A percentile compares a stretch with the other conserved stretches of the same genome.
Evolutionary conservation across 30 jellyfish, hydroid and myxozoan species (phyloP).

Genomic region (Thelohanellus kitauei): DNA sequence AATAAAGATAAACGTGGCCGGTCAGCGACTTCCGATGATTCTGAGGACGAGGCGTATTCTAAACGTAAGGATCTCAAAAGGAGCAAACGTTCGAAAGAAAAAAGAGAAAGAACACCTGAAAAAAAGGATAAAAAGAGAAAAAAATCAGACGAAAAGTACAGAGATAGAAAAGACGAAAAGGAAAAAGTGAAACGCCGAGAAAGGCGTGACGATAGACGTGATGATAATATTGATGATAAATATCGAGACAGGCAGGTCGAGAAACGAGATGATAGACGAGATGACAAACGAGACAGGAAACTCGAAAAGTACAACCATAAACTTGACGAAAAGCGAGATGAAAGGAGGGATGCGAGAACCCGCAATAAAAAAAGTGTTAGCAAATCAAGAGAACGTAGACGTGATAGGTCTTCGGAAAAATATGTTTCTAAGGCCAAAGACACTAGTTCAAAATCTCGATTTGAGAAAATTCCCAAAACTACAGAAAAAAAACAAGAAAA

Average conservation of each 20-base stretch:
- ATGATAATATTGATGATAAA: slow-evolving; percentile 1
- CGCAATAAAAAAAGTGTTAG: neutral
- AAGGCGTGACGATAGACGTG: slow-evolving; percentile 1
- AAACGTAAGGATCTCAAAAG: too few relatives aligned
- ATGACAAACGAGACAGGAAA: slow-evolving; percentile 7
- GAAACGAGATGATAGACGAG: slow-evolving; percentile 4
- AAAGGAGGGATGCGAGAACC: slow-evolving; percentile 3
- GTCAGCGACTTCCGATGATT: too few relatives aligned
- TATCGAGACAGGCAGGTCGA: slow-evolving; percentile 5
- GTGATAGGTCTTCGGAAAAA: too few relatives aligned
- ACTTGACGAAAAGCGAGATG: slow-evolving; percentile 5
- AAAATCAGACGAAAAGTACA: too few relatives aligned
- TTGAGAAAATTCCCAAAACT: neutral
- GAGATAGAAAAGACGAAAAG: slow-evolving; percentile 3
- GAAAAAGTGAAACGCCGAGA: slow-evolving; percentile 10
- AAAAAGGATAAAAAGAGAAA: too few relatives aligned
- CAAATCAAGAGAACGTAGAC: too few relatives aligned
- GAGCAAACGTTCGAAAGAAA: slow-evolving; percentile 3
- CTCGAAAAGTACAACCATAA: slow-evolving; percentile 8
- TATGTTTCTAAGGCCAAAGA: too few relatives aligned
- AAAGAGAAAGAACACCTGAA: neutral
- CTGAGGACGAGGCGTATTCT: too few relatives aligned
- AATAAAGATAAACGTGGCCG: too few relatives aligned
- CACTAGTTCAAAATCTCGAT: neutral
- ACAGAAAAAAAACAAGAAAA: slow-evolving; percentile 1